phyloP scores from a whole-genome alignment of 2,888 invertebrate genomes.

The Epiblema foenella region DNA sequence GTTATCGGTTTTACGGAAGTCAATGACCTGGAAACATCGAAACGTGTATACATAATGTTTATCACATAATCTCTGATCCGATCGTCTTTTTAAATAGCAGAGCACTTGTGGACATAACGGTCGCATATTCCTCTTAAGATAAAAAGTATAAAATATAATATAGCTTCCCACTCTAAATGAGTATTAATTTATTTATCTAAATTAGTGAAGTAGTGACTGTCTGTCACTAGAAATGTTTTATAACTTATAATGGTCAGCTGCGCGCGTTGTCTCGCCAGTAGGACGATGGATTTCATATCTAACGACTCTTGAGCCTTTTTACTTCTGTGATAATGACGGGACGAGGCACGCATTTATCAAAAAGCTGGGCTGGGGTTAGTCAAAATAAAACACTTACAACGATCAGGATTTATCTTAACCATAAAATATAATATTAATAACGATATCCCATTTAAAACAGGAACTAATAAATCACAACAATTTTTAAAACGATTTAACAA shows the following conservation, averaged over 20 bases:
- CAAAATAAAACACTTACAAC: slow-evolving; percentile 48
- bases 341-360: slow-evolving; percentile 35
- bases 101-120: no score
- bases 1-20: no score
- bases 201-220: neutral
- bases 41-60: no score
- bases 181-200: neutral
- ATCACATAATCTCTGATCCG: no score
- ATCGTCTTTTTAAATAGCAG: no score
- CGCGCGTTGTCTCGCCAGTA: neutral
- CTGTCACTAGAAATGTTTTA: neutral
- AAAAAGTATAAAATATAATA: no score
- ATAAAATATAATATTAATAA: slow-evolving; percentile 54
- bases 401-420: slow-evolving; percentile 54
- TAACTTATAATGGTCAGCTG: neutral
- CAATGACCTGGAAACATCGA: no score
- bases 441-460: slow-evolving; percentile 55
- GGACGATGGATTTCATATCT: neutral
- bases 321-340: neutral
- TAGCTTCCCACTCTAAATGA: neutral
- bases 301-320: slow-evolving; percentile 6
- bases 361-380: slow-evolving; percentile 29
- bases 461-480: slow-evolving; percentile 56
- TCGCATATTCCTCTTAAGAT: no score
- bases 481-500: slow-evolving; percentile 53